These are phyloP conservation scores for Babyrousa celebensis DNA, from an alignment of 2,797 vertebrate species.

Conservation along the genomic window DNA sequence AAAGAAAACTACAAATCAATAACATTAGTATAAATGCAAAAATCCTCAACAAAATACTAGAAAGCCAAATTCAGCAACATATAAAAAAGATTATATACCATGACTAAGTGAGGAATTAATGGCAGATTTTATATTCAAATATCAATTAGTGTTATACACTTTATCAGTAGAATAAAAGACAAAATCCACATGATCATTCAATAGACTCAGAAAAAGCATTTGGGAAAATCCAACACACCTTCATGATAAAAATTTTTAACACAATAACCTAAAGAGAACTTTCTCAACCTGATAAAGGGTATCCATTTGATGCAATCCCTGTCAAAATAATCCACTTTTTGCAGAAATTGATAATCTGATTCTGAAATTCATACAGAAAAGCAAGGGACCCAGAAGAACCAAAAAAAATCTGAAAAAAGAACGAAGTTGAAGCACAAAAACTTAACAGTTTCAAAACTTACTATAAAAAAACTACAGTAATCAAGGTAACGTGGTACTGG, in stretches of 20 bases:
- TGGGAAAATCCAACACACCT: not conserved
- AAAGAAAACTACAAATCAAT: not conserved
- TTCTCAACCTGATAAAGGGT: not conserved
- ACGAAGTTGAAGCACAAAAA: not conserved
- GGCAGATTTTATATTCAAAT: not conserved
- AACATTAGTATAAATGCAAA: not conserved
- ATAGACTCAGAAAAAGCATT: not conserved
- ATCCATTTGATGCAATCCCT: not conserved
- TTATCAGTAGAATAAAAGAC: not conserved
- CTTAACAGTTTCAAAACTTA: not conserved
- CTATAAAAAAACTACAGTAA: not conserved
- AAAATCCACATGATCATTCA: not conserved
- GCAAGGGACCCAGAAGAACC: not conserved
- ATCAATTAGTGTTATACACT: not conserved
- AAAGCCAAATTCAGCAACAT: not conserved
- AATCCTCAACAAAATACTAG: not conserved
- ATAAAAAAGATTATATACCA: not conserved
- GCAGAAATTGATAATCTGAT: not conserved
- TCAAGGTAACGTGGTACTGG: not conserved
- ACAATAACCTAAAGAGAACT: not conserved
- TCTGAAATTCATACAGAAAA: not conserved
- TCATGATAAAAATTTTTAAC: not conserved
- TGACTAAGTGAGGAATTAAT: not conserved
- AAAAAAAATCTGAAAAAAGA: not conserved
- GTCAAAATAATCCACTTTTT: not conserved